A percentile compares a stretch with the other conserved stretches of the same genome.
Evolutionary conservation across 2,797 vertebrate genomes (phyloP).

Genomic region (Phyllotis vaccarum): DNA sequence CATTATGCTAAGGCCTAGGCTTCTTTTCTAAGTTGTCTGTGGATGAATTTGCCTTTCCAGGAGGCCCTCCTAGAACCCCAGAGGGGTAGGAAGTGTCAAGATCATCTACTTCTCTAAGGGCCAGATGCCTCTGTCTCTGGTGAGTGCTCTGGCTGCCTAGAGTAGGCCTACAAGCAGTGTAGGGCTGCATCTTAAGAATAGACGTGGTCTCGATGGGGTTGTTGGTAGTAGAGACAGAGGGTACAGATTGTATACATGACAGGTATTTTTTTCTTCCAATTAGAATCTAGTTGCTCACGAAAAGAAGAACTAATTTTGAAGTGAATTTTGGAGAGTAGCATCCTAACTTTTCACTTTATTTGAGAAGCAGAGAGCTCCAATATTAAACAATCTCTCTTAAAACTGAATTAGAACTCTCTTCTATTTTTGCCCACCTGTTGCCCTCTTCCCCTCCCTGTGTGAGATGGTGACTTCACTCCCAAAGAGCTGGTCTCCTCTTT

Average conservation of each 20-base stretch:
- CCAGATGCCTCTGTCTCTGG: neutral
- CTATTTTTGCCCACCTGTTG: neutral
- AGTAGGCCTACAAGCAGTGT: neutral
- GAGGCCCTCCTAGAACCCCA: neutral
- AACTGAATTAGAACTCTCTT: neutral
- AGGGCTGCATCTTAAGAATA: neutral
- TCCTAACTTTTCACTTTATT: neutral
- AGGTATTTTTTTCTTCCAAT: neutral
- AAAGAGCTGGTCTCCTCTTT: neutral
- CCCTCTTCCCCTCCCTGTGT: neutral
- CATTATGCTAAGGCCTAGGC: neutral
- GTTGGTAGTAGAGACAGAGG: neutral
- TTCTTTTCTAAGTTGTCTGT: neutral
- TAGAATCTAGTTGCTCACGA: constrained; percentile 5
- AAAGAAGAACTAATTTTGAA: neutral
- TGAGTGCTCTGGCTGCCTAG: neutral
- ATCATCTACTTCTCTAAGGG: neutral
- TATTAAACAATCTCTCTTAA: neutral
- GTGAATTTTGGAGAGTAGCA: neutral
- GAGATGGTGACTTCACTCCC: neutral
- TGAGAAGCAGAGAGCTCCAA: neutral
- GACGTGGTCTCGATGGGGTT: neutral
- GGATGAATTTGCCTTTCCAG: constrained; percentile 17
- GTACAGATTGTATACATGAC: neutral
- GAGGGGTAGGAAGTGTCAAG: neutral